Base-by-base conservation (phyloP, 1,140 invertebrate genomes). In the Diorhabda carinulata region DNA sequence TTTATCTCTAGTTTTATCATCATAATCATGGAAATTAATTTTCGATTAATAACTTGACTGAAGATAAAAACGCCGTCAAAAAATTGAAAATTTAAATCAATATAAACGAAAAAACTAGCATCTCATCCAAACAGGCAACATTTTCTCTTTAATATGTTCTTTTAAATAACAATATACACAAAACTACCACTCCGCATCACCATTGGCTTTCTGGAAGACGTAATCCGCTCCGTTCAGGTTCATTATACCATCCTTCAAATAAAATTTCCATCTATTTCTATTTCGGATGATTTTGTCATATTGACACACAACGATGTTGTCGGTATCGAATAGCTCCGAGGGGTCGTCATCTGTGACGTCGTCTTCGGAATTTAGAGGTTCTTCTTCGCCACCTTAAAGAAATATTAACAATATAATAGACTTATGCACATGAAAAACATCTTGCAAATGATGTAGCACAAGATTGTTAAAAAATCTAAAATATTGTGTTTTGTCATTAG, bases 161-260 rank as follows among this genome's bases (percentile, higher is more conserved):
- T 25, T 25, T 25, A 25, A 25, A 25, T 25, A 25, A 25, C 25
- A 25, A 25, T 25, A 25, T 25, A 25, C 25, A 25, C 47, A n/a
- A n/a, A 52, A 52, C 47, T 85, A 98, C 96, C 97, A 99, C 81
- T 99, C 98, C 44, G 98, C 97, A 87, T 99, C 98, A 72, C 98
- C 98, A 77, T 91, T 96, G 4, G 97, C 96, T 85, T 97, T 98
- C 84, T 98, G 97, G 84, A 99, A 99, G 73, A 99, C 95, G 86
- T 92, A 99, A 84, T 99, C 98, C 84, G 96, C 97, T 10, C 97
- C 97, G 77, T 92, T 91, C 73, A 99, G 88, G 86, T 98, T 98
- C 98, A 99, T 99, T 70, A 99, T 99, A 60, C 98, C 98, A 86
- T 99, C 97, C 86, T 99, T 99, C 65, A 99, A 85, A 84, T 97